Evolutionary conservation across 2,113 vertebrate species (phyloP).

Genomic region (Etia nguti): DNA sequence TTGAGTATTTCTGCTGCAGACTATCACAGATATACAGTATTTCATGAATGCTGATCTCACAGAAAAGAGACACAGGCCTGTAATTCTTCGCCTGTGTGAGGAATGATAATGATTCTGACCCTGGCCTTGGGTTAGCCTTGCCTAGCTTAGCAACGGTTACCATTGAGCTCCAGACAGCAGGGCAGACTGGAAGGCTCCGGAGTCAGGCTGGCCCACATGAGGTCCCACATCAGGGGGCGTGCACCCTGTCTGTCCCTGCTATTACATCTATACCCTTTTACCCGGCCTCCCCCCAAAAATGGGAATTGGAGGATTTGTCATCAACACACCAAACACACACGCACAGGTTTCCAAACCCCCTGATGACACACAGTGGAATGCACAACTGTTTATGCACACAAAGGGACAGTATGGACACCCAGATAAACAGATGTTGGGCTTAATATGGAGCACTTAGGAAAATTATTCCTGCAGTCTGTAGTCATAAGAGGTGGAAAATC

Average conservation of each 20-base stretch:
- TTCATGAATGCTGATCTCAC: constrained; percentile 9
- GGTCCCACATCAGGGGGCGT: not conserved
- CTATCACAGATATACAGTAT: constrained; percentile 3
- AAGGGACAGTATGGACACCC: not conserved
- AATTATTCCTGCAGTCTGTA: not conserved
- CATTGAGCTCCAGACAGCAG: constrained; percentile 13
- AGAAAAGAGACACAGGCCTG: constrained; percentile 10
- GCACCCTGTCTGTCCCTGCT: not conserved
- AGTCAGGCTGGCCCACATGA: not conserved
- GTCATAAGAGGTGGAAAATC: not conserved
- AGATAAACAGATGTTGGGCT: not conserved
- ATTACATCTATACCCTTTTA: not conserved
- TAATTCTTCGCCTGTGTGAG: not conserved
- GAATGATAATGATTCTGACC: constrained; percentile 59
- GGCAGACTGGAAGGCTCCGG: not conserved
- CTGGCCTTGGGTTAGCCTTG: constrained; percentile 27
- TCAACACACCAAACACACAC: constrained; percentile 1
- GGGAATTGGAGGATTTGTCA: constrained; percentile 24
- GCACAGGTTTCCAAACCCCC: not conserved
- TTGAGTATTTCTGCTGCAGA: not conserved
- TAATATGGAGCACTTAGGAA: constrained; percentile 4
- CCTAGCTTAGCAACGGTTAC: not conserved
- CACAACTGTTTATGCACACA: constrained; percentile 2
- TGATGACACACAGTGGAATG: constrained; percentile 4
- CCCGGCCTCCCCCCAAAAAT: not conserved